Conservation (phyloP, 2,113 vertebrate genomes). For the Monarcha castaneiventris region DNA sequence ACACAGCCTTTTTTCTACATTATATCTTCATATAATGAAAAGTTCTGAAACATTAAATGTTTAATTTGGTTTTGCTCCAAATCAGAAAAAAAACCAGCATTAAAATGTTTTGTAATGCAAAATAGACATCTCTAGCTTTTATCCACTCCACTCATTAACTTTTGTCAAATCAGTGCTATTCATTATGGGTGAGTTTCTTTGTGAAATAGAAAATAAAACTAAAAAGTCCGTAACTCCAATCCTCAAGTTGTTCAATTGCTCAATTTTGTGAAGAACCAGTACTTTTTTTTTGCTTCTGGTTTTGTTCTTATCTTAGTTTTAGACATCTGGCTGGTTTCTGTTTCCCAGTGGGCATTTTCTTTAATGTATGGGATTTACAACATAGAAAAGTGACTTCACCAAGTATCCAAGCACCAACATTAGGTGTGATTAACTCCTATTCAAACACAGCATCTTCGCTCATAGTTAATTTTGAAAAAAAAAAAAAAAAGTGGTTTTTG, state of each 20-base stretch:
- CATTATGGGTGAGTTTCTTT: conserved; percentile 13
- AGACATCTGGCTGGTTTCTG: conserved; percentile 34
- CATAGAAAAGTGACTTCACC: background rate
- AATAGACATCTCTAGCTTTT: conserved; percentile 45
- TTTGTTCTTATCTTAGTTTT: conserved; percentile 25
- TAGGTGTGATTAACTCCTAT: background rate
- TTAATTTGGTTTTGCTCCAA: conserved; percentile 39
- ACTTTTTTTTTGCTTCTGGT: background rate
- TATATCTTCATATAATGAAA: background rate
- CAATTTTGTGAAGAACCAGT: conserved; percentile 17
- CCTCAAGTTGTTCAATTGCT: conserved; percentile 17
- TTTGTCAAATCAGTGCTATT: conserved; percentile 55
- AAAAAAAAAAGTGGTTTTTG: background rate
- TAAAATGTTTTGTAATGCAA: conserved; percentile 51
- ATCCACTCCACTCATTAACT: conserved; percentile 38
- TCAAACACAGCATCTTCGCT: background rate
- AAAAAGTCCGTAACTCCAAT: conserved; percentile 23
- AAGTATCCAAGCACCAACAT: background rate
- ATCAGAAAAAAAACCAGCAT: background rate
- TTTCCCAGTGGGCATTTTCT: background rate
- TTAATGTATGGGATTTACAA: background rate
- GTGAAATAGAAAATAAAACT: conserved; percentile 37
- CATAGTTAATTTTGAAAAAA: background rate
- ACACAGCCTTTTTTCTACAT: background rate
- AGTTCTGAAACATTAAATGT: conserved; percentile 32